A percentile compares a stretch with the other conserved stretches of the same genome.
These are phyloP conservation scores for Ageneiosus marmoratus DNA, from an alignment of 2,113 vertebrate genomes.

Conservation along the genomic window DNA sequence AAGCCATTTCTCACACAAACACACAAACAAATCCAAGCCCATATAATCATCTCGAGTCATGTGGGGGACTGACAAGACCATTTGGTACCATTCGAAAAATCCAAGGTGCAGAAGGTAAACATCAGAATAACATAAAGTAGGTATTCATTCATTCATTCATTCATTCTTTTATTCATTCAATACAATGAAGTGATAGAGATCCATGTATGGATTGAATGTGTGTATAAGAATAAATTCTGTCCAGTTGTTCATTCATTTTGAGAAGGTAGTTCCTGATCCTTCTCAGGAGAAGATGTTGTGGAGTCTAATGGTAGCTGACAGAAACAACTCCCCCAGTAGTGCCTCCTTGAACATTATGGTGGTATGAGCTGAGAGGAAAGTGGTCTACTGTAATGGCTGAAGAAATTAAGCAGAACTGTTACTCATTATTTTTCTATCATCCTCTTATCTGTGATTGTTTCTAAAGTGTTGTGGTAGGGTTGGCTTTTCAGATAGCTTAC, in stretches of 20 bases:
- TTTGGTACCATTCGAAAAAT: no score
- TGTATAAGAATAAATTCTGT: no score
- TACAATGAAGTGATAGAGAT: no score
- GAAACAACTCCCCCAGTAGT: neutral
- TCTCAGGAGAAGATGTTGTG: neutral
- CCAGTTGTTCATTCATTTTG: neutral
- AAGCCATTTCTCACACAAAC: no score
- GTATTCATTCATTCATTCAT: neutral
- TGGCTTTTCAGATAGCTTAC: neutral
- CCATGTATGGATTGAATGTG: no score
- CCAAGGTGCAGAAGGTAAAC: neutral
- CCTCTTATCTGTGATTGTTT: neutral
- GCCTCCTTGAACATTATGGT: neutral
- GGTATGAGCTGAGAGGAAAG: neutral
- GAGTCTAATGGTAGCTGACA: neutral
- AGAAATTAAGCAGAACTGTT: neutral
- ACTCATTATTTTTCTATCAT: neutral
- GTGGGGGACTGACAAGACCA: no score
- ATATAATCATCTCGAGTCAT: no score
- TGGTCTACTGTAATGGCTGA: neutral
- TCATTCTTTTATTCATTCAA: neutral
- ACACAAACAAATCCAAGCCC: no score
- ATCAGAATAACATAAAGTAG: neutral
- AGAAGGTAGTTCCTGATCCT: neutral
- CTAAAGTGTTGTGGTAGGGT: neutral